Evolutionary conservation across 2,113 vertebrate genomes (phyloP), one percentile per base, ranked within the genome.

Genomic region (Hyaena hyaena): DNA sequence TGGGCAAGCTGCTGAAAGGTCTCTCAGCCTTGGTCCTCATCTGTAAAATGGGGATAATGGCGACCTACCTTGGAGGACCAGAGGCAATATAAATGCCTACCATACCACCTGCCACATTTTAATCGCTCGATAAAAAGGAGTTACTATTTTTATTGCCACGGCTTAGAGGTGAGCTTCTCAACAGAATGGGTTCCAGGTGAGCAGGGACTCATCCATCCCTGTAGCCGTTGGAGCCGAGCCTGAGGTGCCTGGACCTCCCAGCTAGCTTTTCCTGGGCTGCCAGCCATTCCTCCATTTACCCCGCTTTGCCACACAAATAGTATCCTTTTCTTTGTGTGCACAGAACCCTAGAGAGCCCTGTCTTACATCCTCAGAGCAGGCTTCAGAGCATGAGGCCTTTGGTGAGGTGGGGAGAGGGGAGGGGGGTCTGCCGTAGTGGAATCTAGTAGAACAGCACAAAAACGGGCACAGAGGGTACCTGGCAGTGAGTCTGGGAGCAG

Each of bases 121-220:
- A 86, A 90, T 80, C 45, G 24, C n/a, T 77, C 55, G 28, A 31
- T 39, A 58, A 93, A 93, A 85, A 91, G n/a, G 53, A 88, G 81
- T 50, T 65, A 48, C 48, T 35, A 15, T 69, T 83, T 91, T 90
- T 84, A 95, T 79, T 53, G 35, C 66, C 50, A 61, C 14, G 63
- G 76, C 80, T 92, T 73, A 65, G 10, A 68, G 53, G 33, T 71
- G 26, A 88, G 50, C 43, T 76, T 71, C 65, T 50, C 15, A 3
- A 66, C 45, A 55, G 58, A 83, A 53, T 23, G 73, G 76, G 76
- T 28, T 76, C 23, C 81, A 50, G 39, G 48, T 73, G 39, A 83
- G 73, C 61, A 65, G 73, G 61, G 61, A 19, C 63, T 74, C 63
- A 31, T 33, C 69, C 48, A 53, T 43, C 63, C 53, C 33, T 82